Conservation (phyloP, 2,113 vertebrate species). For the Pedionomus torquatus region DNA sequence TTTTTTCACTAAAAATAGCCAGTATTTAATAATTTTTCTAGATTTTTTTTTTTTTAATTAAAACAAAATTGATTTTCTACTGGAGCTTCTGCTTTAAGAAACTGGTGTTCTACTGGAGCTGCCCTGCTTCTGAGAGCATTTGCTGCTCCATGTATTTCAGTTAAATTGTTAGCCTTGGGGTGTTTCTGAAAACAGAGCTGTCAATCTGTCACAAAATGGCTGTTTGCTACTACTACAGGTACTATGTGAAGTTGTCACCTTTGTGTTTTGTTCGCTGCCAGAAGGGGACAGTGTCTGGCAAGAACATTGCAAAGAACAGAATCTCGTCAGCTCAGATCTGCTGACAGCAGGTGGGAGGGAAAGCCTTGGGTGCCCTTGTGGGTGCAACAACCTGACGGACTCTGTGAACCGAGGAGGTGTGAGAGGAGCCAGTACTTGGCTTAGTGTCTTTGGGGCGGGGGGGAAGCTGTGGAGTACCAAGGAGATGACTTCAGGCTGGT, state of each 20-base stretch:
- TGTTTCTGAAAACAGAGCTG: background rate
- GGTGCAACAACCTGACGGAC: background rate
- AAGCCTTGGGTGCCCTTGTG: background rate
- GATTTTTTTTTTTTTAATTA: too few relatives aligned
- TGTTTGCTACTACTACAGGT: background rate
- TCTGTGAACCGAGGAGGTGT: background rate
- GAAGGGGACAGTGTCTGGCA: conserved; percentile 18
- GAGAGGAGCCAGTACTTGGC: rapidly evolving
- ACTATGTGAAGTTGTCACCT: background rate
- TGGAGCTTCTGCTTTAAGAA: background rate
- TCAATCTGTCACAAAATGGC: background rate
- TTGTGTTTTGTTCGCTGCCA: background rate
- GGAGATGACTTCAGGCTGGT: background rate
- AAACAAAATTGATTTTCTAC: background rate
- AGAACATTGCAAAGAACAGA: background rate
- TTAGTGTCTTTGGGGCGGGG: background rate
- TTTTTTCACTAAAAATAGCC: background rate
- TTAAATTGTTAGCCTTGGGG: background rate
- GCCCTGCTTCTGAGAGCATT: background rate
- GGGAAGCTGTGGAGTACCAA: background rate
- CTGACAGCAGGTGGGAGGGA: background rate
- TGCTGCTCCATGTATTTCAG: background rate
- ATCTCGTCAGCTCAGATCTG: background rate
- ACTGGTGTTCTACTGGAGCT: background rate
- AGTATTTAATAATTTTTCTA: background rate